Base-by-base conservation (phyloP, 2,797 vertebrate genomes). In the Pseudomugil tenellus region DNA sequence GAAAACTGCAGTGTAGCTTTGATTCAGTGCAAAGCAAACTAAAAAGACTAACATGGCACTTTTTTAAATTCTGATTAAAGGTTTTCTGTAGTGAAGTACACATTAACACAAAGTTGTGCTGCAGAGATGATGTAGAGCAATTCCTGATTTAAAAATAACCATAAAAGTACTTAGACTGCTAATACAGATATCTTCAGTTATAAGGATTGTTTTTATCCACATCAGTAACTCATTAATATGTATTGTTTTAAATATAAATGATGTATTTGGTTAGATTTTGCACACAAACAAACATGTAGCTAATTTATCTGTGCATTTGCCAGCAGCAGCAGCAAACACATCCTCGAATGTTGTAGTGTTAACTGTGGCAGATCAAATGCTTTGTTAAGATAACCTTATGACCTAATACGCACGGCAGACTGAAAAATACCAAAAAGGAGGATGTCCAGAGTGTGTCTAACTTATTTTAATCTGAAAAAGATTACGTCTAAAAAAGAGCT, bases 311-410 rank as follows among this genome's bases (percentile, higher is more conserved):
- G 70, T 70, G 71, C 37, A 63, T 34, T 66, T 23, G 74, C 29
- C 19, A 26, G 29, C 28, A 34, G 21, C 63, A 23, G 32, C 28
- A 25, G 26, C 54, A 64, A 53, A 61, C 61, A 41, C 17, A 17
- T 0, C 52, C 62, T 1, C 6, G 14, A 41, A 25, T 49, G 41
- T 51, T 72, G 28, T 23, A 32, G 43, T 76, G 74, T 72, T 4
- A 74, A 76, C 57, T 60, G 46, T 61, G 58, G 62, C 19, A 70
- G 81, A 87, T 81, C 67, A 80, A 82, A 82, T 49, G 26, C 46
- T 19, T 81, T 37, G 28, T 79, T 76, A 62, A 54, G 70, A 65
- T 61, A 58, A 76, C 74, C 74, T 65, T n/a, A 16, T 63, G 77
- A 75, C 65, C 74, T 64, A n/a, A 25, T 52, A 55, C 4, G 1